A percentile compares a stretch with the other conserved stretches of the same genome.
phyloP scores from a whole-genome alignment of 2,113 vertebrate species.

The Gulo gulo region DNA sequence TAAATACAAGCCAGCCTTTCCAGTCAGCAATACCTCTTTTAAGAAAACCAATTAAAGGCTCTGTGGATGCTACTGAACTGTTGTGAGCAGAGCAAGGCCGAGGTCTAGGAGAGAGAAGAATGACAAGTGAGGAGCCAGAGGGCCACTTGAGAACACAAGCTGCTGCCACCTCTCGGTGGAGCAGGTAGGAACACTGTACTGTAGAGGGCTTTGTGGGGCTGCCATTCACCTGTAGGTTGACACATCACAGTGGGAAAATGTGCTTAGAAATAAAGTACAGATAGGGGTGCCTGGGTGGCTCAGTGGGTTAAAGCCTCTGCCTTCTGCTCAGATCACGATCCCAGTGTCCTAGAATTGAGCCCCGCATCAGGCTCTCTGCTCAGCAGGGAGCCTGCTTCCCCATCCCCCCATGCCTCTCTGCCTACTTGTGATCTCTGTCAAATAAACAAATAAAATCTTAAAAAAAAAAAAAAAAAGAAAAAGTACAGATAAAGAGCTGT shows the following conservation, averaged over 20 bases:
- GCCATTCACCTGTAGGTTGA: background rate
- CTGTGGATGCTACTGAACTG: background rate
- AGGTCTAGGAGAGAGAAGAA: background rate
- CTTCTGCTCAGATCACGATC: no score
- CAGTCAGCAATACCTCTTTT: background rate
- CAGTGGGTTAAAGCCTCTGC: no score
- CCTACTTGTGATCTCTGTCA: no score
- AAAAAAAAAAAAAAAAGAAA: no score
- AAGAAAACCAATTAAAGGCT: background rate
- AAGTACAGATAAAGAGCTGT: background rate
- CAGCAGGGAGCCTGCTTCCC: no score
- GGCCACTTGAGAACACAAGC: background rate
- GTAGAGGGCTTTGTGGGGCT: background rate
- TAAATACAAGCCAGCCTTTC: constrained; percentile 23
- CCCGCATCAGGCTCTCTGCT: no score
- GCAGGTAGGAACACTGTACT: background rate
- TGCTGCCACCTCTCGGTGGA: background rate
- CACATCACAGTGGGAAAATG: background rate
- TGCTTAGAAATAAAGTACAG: background rate
- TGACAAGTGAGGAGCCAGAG: background rate
- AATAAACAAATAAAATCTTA: no score
- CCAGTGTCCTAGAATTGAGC: no score
- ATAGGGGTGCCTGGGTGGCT: background rate
- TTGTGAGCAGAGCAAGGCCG: background rate
- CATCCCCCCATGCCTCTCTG: no score